phyloP scores from a whole-genome alignment of 2,113 vertebrate species.

The Pholis gunnellus region DNA sequence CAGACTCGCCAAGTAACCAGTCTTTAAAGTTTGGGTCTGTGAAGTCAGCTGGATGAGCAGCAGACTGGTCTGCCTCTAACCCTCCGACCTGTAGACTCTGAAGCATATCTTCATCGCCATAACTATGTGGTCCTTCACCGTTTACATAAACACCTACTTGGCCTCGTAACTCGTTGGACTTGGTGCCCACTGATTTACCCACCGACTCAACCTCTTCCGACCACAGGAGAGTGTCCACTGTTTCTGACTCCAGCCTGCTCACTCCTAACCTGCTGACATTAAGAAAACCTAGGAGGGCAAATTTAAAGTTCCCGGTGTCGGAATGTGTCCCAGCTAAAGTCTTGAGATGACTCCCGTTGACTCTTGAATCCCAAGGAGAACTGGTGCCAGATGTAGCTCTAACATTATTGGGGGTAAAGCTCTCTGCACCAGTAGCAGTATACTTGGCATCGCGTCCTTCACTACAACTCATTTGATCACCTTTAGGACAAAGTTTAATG shows the following conservation, averaged over 20 bases:
- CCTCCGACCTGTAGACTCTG: slow-evolving; percentile 26
- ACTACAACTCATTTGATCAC: slow-evolving; percentile 4
- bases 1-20: neutral
- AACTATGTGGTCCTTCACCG: slow-evolving; percentile 2
- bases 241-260: neutral
- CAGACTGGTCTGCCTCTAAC: neutral
- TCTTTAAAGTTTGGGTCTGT: neutral
- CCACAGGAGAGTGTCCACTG: neutral
- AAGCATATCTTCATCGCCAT: neutral
- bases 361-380: neutral
- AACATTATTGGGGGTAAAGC: neutral
- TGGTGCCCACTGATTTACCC: neutral
- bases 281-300: neutral
- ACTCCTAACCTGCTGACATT: neutral
- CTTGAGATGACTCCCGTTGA: neutral
- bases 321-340: neutral
- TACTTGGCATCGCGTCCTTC: no score
- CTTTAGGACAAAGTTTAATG: neutral
- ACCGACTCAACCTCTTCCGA: neutral
- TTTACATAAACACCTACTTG: neutral
- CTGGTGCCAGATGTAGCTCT: neutral
- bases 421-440: neutral
- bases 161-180: neutral
- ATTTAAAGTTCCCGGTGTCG: neutral
- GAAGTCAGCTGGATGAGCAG: neutral